phyloP scores from a whole-genome alignment of 2,113 vertebrate genomes.

The Euleptes europaea region DNA sequence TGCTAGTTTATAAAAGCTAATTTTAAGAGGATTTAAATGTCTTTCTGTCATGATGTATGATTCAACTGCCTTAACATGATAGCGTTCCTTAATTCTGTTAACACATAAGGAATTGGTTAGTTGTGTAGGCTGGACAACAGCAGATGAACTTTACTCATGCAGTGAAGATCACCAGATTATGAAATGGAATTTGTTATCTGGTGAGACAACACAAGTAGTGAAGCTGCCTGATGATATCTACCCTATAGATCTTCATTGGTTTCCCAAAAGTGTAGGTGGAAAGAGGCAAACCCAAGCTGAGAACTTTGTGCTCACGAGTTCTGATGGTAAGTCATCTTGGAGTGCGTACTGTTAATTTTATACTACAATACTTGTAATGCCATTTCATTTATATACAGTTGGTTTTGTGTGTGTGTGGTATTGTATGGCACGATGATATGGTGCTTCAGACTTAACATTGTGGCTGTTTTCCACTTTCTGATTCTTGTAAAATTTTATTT shows the following conservation, averaged over 20 bases:
- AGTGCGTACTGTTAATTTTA: fast-evolving
- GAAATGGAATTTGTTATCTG: constrained; percentile 89
- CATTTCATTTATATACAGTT: neutral
- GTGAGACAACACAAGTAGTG: constrained; percentile 84
- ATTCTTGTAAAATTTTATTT: neutral
- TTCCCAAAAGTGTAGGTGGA: constrained; percentile 83
- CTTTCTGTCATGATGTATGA: neutral
- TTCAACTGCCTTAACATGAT: neutral
- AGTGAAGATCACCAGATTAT: constrained; percentile 94
- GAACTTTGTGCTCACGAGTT: constrained; percentile 91
- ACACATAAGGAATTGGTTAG: constrained; percentile 94
- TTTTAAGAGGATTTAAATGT: neutral
- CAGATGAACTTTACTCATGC: constrained; percentile 94
- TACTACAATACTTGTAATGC: fast-evolving
- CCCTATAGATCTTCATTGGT: constrained; percentile 93
- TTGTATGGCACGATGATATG: neutral
- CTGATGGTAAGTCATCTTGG: constrained; percentile 83
- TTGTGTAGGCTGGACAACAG: constrained; percentile 93
- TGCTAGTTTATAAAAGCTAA: neutral
- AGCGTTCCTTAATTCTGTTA: constrained; percentile 75
- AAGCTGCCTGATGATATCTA: constrained; percentile 88
- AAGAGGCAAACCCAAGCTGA: constrained; percentile 91
- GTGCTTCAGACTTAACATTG: neutral
- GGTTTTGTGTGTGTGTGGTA: neutral
- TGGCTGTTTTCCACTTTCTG: neutral